Evolutionary conservation across 1,140 invertebrate genomes (phyloP), one percentile per base, ranked within the genome.

Genomic region (Brachionus angularis): DNA sequence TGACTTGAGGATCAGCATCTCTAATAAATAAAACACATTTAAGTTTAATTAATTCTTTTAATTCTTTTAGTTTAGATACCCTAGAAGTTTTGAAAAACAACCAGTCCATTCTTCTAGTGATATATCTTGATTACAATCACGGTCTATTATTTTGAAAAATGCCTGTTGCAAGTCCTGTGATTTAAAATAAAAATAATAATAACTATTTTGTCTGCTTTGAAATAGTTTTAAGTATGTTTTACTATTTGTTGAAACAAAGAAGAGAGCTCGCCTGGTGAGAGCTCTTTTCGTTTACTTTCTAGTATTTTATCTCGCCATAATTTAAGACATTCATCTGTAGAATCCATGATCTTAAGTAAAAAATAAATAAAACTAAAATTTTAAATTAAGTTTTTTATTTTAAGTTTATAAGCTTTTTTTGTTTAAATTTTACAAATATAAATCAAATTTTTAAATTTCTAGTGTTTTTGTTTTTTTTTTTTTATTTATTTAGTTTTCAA

Each of bases 31-130:
- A n/a, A 2, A 14, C 14, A 36, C 18, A 27, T 5, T 44, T 27
- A 42, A 42, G 4, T 14, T 21, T 12, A 21, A 18, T 23, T 29
- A n/a, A 16, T 16, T 10, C 39, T 7, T 64, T 29, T 5, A 8
- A n/a, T 52, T 5, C 3, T 10, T 14, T 0, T 29, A 44, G 14
- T 1, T 5, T 4, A 12, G n/a, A 34, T 29, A 50, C 62, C 62
- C 42, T 7, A 67, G 33, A 8, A 67, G 25, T 50, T 67, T 67
- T 10, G 47, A 36, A 47, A 67, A 67, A 23, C 62, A 67, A 10
- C 62, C 62, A 21, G 62, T 67, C 62, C 62, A 67, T 67, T 67
- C 62, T 33, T 67, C 62, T 18, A 67, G 47, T 1, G 62, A 44
- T 14, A 67, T 46, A 27, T 39, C 42, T 18, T 33, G 31, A 16